Percentiles rank a stretch among this genome's conserved stretches.
Evolutionary conservation across 2,113 vertebrate genomes (phyloP).

Genomic region (Hippocampus zosterae): DNA sequence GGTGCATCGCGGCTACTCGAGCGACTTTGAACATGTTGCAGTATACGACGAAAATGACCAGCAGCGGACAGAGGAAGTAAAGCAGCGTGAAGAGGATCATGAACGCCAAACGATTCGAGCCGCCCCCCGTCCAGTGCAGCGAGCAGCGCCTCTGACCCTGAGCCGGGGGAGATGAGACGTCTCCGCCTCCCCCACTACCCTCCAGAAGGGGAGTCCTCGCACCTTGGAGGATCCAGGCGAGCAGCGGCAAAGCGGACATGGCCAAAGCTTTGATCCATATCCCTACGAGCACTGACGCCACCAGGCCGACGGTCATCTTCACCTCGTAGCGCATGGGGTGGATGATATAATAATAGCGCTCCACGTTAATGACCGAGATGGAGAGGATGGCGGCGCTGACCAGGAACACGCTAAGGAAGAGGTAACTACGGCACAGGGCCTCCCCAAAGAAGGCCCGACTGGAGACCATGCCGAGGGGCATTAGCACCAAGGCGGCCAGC

Average conservation of each 20-base stretch:
- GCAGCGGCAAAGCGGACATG: constrained; percentile 86
- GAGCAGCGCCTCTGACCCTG: constrained; percentile 79
- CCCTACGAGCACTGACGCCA: constrained; percentile 84
- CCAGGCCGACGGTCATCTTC: constrained; percentile 90
- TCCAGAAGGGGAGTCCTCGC: constrained; percentile 59
- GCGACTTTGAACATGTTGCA: constrained; percentile 99
- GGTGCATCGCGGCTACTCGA: constrained; percentile 93
- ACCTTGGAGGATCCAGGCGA: constrained; percentile 84
- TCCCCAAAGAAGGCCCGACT: constrained; percentile 84
- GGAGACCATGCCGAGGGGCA: constrained; percentile 95
- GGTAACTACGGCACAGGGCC: constrained; percentile 87
- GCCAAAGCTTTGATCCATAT: constrained; percentile 94
- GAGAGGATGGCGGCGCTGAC: constrained; percentile 95
- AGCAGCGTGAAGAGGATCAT: constrained; percentile 87
- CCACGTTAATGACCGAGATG: constrained; percentile 95
- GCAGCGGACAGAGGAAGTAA: constrained; percentile 89
- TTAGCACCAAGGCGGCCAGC: constrained; percentile 90
- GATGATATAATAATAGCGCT: constrained; percentile 96
- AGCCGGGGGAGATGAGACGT: constrained; percentile 32
- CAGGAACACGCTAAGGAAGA: constrained; percentile 94
- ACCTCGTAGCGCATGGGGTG: constrained; percentile 98
- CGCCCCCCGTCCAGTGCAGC: constrained; percentile 84
- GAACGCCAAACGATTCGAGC: constrained; percentile 86
- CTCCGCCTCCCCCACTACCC: constrained; percentile 37
- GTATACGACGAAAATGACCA: constrained; percentile 93